Base-by-base conservation (phyloP, 2,888 invertebrate species). In the Melanchra persicariae region DNA sequence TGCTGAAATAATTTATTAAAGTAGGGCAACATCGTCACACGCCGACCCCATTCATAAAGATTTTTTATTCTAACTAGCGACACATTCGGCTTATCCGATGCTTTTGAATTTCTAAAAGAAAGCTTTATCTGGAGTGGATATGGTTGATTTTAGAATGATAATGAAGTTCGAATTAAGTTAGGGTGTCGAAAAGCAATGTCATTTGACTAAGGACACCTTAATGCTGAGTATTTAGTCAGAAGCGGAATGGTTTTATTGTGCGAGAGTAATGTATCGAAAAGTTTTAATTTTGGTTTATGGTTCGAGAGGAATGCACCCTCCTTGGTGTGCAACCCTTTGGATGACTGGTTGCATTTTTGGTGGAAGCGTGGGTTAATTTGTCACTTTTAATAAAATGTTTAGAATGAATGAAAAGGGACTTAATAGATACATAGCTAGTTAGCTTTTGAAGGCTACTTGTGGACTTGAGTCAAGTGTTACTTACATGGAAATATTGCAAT, bases 241-340 rank as follows among this genome's bases (percentile, higher is more conserved):
- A 91, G 90, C 89, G 90, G 91, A 91, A 92, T 90, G 91, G 91
- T 92, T 90, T 90, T 89, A 93, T 95, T 96, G 95, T 95, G 91
- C 89, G 87, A 86, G 91, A 83, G 94, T 93, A 95, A 95, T 95
- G 96, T 96, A 95, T 93, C 92, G 95, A 91, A 91, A 94, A 95
- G 88, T 95, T 96, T 95, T 95, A 96, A 96, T 96, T 95, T 94
- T 93, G 94, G 90, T 95, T 95, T 94, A 95, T 95, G 94, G 91
- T 83, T 89, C 92, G 92, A 89, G 86, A 87, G 85, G 90, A 91
- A 92, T 88, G 87, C 87, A 86, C 91, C 91, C 84, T 85, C 65
- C 70, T 67, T 71, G 54, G 74, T 54, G 47, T 17, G 66, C 66
- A 79, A 83, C 84, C 91, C 91, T 87, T 87, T 80, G 79, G 59